A percentile compares a stretch with the other conserved stretches of the same genome.
These are phyloP conservation scores for Aphodius granarius DNA, from an alignment of 2,888 invertebrate species.

Conservation along the genomic window DNA sequence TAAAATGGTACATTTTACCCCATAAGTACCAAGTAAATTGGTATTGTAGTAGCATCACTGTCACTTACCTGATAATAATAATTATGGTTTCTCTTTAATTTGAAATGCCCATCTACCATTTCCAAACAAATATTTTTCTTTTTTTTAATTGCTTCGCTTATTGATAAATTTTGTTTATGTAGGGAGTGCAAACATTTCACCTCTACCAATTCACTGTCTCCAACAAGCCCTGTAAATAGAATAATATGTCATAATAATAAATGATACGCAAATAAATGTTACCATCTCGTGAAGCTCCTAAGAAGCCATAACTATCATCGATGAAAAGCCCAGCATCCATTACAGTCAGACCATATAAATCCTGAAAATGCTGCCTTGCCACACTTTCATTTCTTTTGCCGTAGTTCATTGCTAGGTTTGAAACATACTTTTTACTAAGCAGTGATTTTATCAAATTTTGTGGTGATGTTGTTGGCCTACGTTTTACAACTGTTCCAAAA, in stretches of 20 bases:
- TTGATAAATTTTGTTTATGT: background rate
- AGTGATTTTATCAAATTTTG: background rate
- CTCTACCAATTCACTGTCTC: slow-evolving; percentile 18
- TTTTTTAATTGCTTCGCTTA: background rate
- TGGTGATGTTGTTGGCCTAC: background rate
- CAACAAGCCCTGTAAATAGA: slow-evolving; percentile 9
- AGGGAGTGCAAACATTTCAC: slow-evolving; percentile 18
- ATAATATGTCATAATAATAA: background rate
- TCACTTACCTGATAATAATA: slow-evolving; percentile 18
- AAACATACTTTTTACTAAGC: background rate
- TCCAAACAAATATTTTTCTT: slow-evolving; percentile 13
- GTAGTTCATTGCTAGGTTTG: slow-evolving; percentile 7
- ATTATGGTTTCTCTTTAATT: slow-evolving; percentile 4
- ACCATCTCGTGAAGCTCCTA: slow-evolving; percentile 1
- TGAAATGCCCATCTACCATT: background rate
- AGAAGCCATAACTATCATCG: slow-evolving; percentile 10
- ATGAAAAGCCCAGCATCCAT: slow-evolving; percentile 3
- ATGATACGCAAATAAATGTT: background rate
- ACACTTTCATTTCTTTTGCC: slow-evolving; percentile 5
- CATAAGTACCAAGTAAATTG: background rate
- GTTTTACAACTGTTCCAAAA: slow-evolving; percentile 3
- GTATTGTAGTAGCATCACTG: background rate
- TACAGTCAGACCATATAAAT: background rate
- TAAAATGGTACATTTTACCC: background rate
- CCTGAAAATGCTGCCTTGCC: background rate